Conservation (phyloP, 2,888 invertebrate species). For the Fragum whitleyi region DNA sequence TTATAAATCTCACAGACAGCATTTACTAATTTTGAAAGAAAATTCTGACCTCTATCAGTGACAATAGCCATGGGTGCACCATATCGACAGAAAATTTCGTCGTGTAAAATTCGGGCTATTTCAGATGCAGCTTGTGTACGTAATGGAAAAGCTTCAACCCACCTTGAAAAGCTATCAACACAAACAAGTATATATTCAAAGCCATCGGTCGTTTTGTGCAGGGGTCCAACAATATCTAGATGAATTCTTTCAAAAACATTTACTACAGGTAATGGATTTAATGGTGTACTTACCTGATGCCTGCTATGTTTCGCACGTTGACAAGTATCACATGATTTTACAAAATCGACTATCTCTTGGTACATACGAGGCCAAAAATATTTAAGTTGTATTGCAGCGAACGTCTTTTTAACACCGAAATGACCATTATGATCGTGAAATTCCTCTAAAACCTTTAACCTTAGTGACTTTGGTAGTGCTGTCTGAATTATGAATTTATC, state of each 20-base stretch:
- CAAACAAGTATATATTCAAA: too few species aligned
- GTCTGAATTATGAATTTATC: slow-evolving; percentile 28
- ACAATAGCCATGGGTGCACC: slow-evolving; percentile 45
- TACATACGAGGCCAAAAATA: slow-evolving; percentile 62
- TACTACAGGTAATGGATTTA: too few species aligned
- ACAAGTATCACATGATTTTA: slow-evolving; percentile 47
- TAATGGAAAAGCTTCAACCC: slow-evolving; percentile 48
- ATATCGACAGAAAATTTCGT: slow-evolving; percentile 56
- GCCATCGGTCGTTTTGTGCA: slow-evolving; percentile 47
- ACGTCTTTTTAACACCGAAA: too few species aligned
- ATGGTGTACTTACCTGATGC: slow-evolving; percentile 39
- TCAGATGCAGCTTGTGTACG: slow-evolving; percentile 43
- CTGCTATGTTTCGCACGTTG: slow-evolving; percentile 46
- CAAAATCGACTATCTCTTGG: slow-evolving; percentile 40
- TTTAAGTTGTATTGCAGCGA: slow-evolving; percentile 27
- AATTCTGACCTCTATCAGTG: too few species aligned
- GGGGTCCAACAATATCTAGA: slow-evolving; percentile 56
- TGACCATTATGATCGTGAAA: too few species aligned
- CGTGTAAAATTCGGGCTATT: slow-evolving; percentile 46
- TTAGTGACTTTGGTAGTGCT: slow-evolving; percentile 31
- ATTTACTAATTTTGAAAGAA: slow-evolving; percentile 50
- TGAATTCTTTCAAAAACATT: too few species aligned
- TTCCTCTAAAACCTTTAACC: slow-evolving; percentile 23
- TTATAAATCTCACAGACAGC: slow-evolving; percentile 60
- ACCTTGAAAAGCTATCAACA: slow-evolving; percentile 43